Evolutionary conservation across 2,888 invertebrate genomes (phyloP), one percentile per base, ranked within the genome.

Genomic region (Dilophus febrilis): DNA sequence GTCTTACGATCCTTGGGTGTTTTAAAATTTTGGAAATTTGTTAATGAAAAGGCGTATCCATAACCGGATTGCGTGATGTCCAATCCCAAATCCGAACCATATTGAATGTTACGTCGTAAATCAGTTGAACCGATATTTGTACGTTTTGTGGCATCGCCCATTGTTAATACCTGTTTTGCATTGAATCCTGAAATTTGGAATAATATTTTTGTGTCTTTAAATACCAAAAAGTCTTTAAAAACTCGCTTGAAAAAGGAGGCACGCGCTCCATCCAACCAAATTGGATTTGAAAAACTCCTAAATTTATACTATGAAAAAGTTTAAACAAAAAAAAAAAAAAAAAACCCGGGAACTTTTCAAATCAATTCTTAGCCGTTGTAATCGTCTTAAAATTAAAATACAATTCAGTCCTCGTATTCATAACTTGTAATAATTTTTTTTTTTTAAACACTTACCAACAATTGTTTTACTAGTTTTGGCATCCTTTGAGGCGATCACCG

Each of bases 81-180:
- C 28, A 74, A 67, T 57, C 85, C 86, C 49, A 71, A 67, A 51
- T 82, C 77, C 13, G 53, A 50, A 14, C 62, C 53, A 45, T 68
- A 66, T 14, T 62, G 58, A 2, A 83, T 53, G 4, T 74, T 71
- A 16, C 63, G 57, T 44, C 72, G 68, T 16, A 73, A 55, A 11
- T 70, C 67, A 7, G 68, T 52, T 7, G 64, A 65, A 34, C 73
- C 73, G 48, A 43, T 40, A 28, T 68, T 69, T 37, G 68, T 61
- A 29, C 70, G 70, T 52, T 74, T 80, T 61, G 72, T 75, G 50
- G 70, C 66, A 52, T 80, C 78, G 12, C 72, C 67, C 14, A 77
- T 64, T 41, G 76, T 65, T 48, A 78, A 67, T 3, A 76, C 73
- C n/a, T 68, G 63, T 12, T 72, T 57, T 1, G 65, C 52, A 44